phyloP scores from a whole-genome alignment of 2,888 invertebrate genomes.

The Melipona bicolor region DNA sequence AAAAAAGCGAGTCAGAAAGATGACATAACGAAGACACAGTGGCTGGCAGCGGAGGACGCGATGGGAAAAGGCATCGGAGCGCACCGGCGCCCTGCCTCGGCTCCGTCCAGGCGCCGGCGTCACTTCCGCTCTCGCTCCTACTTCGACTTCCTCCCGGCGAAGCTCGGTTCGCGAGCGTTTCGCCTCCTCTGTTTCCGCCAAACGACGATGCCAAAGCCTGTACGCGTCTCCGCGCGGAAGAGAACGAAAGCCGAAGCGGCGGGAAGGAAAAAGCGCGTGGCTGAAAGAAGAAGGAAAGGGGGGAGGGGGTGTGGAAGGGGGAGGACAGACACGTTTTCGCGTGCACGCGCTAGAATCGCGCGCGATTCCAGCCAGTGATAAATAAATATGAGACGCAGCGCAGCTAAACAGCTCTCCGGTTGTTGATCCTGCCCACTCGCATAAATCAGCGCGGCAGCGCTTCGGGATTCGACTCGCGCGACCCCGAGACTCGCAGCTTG shows the following conservation, averaged over 20 bases:
- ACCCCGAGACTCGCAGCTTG: slow-evolving; percentile 42
- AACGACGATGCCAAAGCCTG: neutral
- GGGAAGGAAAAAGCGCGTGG: slow-evolving; percentile 17
- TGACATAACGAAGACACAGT: slow-evolving; percentile 84
- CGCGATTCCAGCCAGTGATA: slow-evolving; percentile 67
- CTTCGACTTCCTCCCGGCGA: slow-evolving; percentile 58
- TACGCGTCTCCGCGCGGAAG: too few species aligned
- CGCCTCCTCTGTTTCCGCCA: slow-evolving; percentile 15
- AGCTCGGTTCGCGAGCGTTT: slow-evolving; percentile 44
- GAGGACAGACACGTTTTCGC: slow-evolving; percentile 35
- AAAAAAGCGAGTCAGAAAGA: slow-evolving; percentile 76
- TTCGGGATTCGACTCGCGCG: slow-evolving; percentile 63
- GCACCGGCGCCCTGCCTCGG: slow-evolving; percentile 83
- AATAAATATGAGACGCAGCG: slow-evolving; percentile 78
- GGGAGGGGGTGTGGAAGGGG: slow-evolving; percentile 11
- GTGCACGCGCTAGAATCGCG: slow-evolving; percentile 77
- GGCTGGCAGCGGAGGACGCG: slow-evolving; percentile 75
- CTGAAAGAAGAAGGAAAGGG: too few species aligned
- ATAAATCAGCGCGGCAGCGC: slow-evolving; percentile 68
- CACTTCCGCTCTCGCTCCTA: slow-evolving; percentile 80
- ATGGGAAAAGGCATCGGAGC: slow-evolving; percentile 81
- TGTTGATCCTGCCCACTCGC: slow-evolving; percentile 76
- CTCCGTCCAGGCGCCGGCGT: slow-evolving; percentile 84
- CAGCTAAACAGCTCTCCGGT: slow-evolving; percentile 75
- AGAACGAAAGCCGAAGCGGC: slow-evolving; percentile 35